Percentiles rank a stretch among this genome's conserved stretches.
These are phyloP conservation scores for Agelastica alni DNA, from an alignment of 2,888 invertebrate genomes.

Conservation along the genomic window DNA sequence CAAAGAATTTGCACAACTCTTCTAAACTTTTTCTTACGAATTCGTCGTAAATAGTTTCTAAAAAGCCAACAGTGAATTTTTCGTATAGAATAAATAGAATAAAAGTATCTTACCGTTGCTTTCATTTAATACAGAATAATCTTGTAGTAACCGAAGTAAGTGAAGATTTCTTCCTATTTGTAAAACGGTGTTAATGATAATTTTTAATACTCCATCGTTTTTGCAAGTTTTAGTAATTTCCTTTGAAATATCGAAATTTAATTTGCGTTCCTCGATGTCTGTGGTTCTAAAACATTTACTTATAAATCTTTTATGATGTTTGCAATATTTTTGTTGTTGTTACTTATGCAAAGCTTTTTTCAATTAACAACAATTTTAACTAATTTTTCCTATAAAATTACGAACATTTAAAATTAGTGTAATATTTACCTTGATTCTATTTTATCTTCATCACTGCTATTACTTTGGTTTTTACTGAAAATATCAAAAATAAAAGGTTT, in stretches of 20 bases:
- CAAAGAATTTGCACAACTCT: slow-evolving; percentile 42
- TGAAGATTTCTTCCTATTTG: slow-evolving; percentile 53
- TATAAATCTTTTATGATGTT: no score
- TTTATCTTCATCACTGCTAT: no score
- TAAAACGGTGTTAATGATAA: slow-evolving; percentile 47
- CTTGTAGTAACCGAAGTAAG: slow-evolving; percentile 48
- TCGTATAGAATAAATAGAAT: slow-evolving; percentile 9
- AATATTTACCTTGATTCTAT: no score
- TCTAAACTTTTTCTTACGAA: slow-evolving; percentile 45
- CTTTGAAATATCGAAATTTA: slow-evolving; percentile 36
- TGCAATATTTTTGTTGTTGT: no score
- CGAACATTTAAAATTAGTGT: no score
- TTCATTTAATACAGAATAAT: slow-evolving; percentile 44
- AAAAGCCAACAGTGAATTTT: no score
- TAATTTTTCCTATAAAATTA: no score
- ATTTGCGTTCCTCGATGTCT: no score
- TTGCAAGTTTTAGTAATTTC: slow-evolving; percentile 37
- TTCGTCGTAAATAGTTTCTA: slow-evolving; percentile 51
- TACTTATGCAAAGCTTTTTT: no score
- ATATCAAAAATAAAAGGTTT: no score
- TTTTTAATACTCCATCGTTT: slow-evolving; percentile 45
- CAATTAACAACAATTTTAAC: no score
- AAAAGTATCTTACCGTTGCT: slow-evolving; percentile 35
- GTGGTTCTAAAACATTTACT: slow-evolving; percentile 19
- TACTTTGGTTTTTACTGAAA: no score